phyloP scores from a whole-genome alignment of 2,888 invertebrate species.

The Catocala nupta region DNA sequence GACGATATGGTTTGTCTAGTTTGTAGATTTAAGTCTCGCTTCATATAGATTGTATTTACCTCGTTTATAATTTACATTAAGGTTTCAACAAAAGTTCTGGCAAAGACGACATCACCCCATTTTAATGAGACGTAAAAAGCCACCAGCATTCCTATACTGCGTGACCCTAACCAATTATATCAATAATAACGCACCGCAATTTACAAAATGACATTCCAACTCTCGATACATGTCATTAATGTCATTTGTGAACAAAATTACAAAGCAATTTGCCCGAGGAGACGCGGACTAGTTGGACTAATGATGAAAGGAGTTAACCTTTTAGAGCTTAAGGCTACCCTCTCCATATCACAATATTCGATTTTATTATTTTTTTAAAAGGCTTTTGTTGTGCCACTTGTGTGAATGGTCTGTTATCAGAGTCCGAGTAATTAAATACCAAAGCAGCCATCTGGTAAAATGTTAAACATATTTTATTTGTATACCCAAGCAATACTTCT shows the following conservation, averaged over 20 bases:
- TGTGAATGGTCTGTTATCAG: too few species aligned
- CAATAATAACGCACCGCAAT: constrained; percentile 68
- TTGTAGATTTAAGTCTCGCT: too few species aligned
- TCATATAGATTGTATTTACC: too few species aligned
- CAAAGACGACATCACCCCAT: constrained; percentile 18
- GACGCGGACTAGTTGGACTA: constrained; percentile 52
- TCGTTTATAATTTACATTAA: too few species aligned
- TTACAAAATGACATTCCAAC: constrained; percentile 80
- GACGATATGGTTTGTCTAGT: too few species aligned
- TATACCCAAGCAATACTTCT: too few species aligned
- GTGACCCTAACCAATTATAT: constrained; percentile 73
- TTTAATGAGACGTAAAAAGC: constrained; percentile 46
- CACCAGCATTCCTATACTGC: constrained; percentile 69
- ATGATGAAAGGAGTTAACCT: constrained; percentile 40
- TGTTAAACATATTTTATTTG: too few species aligned
- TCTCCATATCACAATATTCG: not conserved
- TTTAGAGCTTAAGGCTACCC: constrained; percentile 42
- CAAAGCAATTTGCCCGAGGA: constrained; percentile 65
- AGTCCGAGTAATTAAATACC: too few species aligned
- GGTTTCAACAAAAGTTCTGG: too few species aligned
- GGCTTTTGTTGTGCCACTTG: too few species aligned
- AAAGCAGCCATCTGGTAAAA: too few species aligned
- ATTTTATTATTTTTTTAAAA: not conserved
- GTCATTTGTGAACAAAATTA: constrained; percentile 77
- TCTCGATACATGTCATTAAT: constrained; percentile 72